Base-by-base conservation (phyloP, 2,888 invertebrate species). In the Trachelus iudaicus region DNA sequence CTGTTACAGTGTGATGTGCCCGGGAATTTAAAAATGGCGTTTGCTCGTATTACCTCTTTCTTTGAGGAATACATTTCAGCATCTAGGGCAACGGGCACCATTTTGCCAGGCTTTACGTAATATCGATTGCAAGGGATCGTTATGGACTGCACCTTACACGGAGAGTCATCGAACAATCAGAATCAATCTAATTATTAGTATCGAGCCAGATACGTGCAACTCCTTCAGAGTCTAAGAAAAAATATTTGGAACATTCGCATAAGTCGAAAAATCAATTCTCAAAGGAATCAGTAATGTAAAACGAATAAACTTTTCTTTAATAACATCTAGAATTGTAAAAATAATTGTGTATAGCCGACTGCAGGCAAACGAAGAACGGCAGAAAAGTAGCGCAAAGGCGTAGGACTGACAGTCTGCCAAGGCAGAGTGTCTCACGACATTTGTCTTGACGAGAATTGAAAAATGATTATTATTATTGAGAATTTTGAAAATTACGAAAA, bases 401-500 rank as follows among this genome's bases (percentile, higher is more conserved):
- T 56, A 15, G 56, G 23, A 56, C 40, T 56, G 40, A 56, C 40
- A 9, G 1, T 56, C 9, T 56, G 9, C 23, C 56, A 23, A 2
- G 6, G 0, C 56, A 23, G 0, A 6, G 9, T 56, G 23, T 56
- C 56, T 56, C 56, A 6, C 6, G 9, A 23, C 0, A 56, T 56
- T 56, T 23, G 23, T 2, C 2, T 2, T 9, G 2, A 15, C 23
- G 9, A 56, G 23, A 2, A 23, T 56, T 56, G 23, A 23, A 56
- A 15, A 40, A 15, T 40, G 6, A 6, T 15, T 15, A 2, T 40
- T 2, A 0, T 40, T 40, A 15, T 40, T 40, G 40, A 40, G 13
- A 40, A 40, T 15, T 40, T 40, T 40, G 40, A 69, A 34, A 80
- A 78, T 82, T 76, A 69, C 35, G 11, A 56, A 75, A 73, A 69